A percentile compares a stretch with the other conserved stretches of the same genome.
phyloP scores from a whole-genome alignment of 2,797 vertebrate genomes.

The Vespertilio murinus region DNA sequence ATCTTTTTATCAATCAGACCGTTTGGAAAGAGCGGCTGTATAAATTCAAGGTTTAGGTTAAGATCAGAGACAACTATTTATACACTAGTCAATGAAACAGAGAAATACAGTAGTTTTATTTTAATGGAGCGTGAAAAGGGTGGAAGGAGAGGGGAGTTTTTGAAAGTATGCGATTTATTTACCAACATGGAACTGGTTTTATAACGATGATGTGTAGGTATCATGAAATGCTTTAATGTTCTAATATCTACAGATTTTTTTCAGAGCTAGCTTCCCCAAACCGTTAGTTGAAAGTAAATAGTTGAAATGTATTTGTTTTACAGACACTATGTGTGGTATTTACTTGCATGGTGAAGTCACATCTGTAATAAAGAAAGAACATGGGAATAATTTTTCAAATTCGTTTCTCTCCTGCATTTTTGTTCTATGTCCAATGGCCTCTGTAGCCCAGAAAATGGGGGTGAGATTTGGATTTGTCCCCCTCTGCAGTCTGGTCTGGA shows the following conservation, averaged over 20 bases:
- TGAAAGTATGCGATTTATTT: not conserved
- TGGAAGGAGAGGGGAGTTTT: not conserved
- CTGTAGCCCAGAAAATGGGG: not conserved
- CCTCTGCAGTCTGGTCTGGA: not conserved
- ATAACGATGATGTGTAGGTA: too few species aligned
- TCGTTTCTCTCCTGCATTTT: not conserved
- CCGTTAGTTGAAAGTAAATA: not conserved
- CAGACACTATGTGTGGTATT: not conserved
- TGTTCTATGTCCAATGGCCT: not conserved
- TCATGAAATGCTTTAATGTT: not conserved
- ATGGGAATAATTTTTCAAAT: not conserved
- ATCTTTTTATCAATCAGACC: conserved; percentile 37
- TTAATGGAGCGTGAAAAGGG: not conserved
- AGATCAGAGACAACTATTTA: conserved; percentile 14
- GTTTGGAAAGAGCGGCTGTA: not conserved
- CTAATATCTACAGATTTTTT: not conserved
- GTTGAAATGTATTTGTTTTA: not conserved
- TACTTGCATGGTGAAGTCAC: not conserved
- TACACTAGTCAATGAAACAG: not conserved
- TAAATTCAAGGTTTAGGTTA: conserved; percentile 46
- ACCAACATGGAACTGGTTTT: not conserved
- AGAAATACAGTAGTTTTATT: not conserved
- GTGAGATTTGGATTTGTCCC: not conserved
- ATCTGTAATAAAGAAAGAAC: not conserved
- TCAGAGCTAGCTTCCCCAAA: not conserved